phyloP scores from a whole-genome alignment of 1,140 invertebrate species.

The Heterodera schachtii region DNA sequence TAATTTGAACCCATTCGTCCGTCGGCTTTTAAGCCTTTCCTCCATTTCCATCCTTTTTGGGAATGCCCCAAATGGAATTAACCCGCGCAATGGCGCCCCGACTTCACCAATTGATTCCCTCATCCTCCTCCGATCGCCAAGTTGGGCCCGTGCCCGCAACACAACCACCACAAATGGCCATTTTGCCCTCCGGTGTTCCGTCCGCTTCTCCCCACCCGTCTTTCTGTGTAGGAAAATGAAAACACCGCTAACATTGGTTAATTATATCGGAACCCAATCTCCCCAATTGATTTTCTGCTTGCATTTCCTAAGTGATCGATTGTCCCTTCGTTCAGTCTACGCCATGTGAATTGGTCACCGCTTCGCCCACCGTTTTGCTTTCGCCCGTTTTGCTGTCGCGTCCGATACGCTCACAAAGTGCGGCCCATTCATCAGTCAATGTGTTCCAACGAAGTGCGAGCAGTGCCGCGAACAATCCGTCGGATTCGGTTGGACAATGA shows the following conservation, averaged over 20 bases:
- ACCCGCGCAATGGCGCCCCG: conserved; percentile 18
- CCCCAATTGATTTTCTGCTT: no score
- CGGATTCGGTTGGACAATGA: conserved; percentile 35
- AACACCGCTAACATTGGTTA: no score
- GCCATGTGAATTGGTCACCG: conserved; percentile 32
- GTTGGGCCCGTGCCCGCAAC: conserved; percentile 25
- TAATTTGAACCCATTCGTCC: no score
- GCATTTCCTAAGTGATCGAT: no score
- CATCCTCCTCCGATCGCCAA: background rate
- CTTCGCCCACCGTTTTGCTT: conserved; percentile 56
- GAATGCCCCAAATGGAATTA: conserved; percentile 24
- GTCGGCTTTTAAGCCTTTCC: no score
- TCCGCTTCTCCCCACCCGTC: background rate
- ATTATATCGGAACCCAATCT: background rate
- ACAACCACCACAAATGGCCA: conserved; percentile 1
- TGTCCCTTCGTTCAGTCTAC: conserved; percentile 39
- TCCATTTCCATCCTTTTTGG: background rate
- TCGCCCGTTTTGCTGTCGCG: conserved; percentile 58
- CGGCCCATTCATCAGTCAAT: conserved; percentile 51
- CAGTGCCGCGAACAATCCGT: conserved; percentile 26
- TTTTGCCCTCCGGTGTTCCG: conserved; percentile 18
- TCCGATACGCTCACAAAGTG: conserved; percentile 58
- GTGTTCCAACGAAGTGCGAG: conserved; percentile 27
- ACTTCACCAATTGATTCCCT: conserved; percentile 20
- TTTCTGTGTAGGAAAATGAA: conserved; percentile 1